Percentiles rank a stretch among this genome's conserved stretches.
Evolutionary conservation across 2,797 vertebrate genomes (phyloP).

Genomic region (Ficedula albicollis): DNA sequence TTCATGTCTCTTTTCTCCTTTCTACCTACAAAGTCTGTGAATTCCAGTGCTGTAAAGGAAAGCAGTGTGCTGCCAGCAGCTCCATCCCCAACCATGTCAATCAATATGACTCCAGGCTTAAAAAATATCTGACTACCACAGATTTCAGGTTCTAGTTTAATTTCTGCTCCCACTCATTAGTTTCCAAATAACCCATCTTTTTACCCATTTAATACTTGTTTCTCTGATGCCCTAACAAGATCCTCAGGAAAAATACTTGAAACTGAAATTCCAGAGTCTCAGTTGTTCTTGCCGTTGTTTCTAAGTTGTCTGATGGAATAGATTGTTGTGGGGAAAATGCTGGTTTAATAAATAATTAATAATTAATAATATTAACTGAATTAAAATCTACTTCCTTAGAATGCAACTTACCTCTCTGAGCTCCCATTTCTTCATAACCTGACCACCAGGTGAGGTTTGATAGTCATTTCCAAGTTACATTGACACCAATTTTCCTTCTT

Average conservation of each 20-base stretch:
- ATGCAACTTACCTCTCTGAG: not conserved
- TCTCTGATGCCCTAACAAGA: not conserved
- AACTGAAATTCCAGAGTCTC: not conserved
- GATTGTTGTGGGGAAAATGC: not conserved
- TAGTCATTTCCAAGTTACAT: not conserved
- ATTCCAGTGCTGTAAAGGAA: not conserved
- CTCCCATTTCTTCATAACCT: not conserved
- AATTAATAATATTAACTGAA: not conserved
- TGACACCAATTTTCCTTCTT: not conserved
- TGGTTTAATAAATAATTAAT: not conserved
- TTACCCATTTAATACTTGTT: not conserved
- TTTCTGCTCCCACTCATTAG: not conserved
- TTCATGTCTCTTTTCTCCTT: not conserved
- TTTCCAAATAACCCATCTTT: not conserved
- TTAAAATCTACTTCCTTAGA: not conserved
- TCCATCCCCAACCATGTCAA: not conserved
- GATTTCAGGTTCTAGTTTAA: not conserved
- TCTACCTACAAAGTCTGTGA: not conserved
- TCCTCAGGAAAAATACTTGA: not conserved
- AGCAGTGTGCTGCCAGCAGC: not conserved
- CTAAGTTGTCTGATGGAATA: not conserved
- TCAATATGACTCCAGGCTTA: not conserved
- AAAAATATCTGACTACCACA: not conserved
- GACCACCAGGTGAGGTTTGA: not conserved
- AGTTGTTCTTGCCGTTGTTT: not conserved